Evolutionary conservation across 2,113 vertebrate genomes (phyloP).

Genomic region (Rostratula benghalensis): DNA sequence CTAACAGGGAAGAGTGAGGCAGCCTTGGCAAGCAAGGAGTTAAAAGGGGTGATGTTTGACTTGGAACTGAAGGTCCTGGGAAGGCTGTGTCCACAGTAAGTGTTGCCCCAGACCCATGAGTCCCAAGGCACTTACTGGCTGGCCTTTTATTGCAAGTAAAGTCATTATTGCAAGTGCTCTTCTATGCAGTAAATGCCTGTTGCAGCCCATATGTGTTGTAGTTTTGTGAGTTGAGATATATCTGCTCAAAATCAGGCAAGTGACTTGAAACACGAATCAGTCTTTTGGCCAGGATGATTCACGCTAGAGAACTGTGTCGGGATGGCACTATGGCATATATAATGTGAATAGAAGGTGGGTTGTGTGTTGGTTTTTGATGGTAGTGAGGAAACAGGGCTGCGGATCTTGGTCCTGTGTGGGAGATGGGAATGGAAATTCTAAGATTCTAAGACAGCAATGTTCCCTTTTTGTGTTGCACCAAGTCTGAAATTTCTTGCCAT

Average conservation of each 20-base stretch:
- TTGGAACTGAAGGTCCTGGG: not conserved
- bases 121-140: not conserved
- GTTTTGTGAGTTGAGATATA: not conserved
- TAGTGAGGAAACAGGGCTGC: not conserved
- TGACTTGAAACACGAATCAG: not conserved
- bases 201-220: not conserved
- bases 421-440: not conserved
- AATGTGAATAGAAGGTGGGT: not conserved
- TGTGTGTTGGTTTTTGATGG: not conserved
- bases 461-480: not conserved
- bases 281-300: not conserved
- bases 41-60: not conserved
- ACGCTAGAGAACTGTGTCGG: fast-evolving
- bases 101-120: not conserved
- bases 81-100: not conserved
- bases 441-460: not conserved
- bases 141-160: not conserved
- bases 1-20: not conserved
- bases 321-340: too few species aligned
- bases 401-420: not conserved
- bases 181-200: not conserved
- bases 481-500: not conserved
- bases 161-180: not conserved
- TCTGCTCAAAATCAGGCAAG: not conserved
- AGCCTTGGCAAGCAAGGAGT: not conserved